Base-by-base conservation (phyloP, 2,888 invertebrate genomes). In the Ptilodon capucinus region DNA sequence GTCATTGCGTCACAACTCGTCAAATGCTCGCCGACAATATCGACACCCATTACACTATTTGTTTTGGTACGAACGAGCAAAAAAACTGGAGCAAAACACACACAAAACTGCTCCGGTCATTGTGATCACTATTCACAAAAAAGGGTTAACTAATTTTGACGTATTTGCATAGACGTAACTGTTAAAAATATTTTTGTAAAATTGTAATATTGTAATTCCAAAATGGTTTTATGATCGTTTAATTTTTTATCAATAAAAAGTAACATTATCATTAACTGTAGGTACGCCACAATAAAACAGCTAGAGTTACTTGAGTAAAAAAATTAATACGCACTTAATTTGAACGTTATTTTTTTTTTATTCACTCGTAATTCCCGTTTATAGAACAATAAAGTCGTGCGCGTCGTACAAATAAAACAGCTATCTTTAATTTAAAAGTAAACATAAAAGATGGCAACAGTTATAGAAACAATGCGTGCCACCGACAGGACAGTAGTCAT, bases 1-100 rank as follows among this genome's bases (percentile, higher is more conserved):
- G 42, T 42, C 41, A 57, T 78, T 74, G 71, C 79, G 68, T 74
- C 76, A 76, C 62, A 61, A 57, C 62, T 49, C 53, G 50, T 42
- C 39, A 58, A 65, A 28, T 50, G 57, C 40, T 38, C 54, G 50
- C 63, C 70, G 70, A 71, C 56, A 68, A 61, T 57, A 58, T 59
- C 54, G 59, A 59, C 60, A 60, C 64, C 63, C 57, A 68, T 61
- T 59, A 59, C 61, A 68, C 60, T 79, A 66, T 83, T 83, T 83
- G 74, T 78, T 79, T 76, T 74, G 73, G 68, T 55, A 55, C 60
- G 51, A 60, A 19, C 38, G 6, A 38, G 19, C 19, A 59, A 55
- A 84, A 84, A 84, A 84, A 85, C 76, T 81, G 56, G 84, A 81
- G 83, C 83, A 81, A 73, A 74, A 63, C 58, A 50, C 46, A 46